Base-by-base conservation (phyloP, 2,797 vertebrate genomes). In the Gobionotothen gibberifrons region DNA sequence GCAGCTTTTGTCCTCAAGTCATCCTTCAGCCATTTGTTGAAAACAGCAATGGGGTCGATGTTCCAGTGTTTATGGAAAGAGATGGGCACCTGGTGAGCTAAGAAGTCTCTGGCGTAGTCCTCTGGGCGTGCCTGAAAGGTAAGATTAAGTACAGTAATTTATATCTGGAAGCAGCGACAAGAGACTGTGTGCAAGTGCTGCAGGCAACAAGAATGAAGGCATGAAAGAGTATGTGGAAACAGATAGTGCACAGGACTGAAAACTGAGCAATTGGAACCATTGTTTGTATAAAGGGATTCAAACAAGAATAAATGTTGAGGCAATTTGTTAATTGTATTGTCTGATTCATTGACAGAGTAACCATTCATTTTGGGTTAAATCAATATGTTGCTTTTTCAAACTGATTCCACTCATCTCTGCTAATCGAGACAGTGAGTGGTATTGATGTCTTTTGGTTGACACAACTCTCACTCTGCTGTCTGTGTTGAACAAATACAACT, bases 61-160 rank as follows among this genome's bases (percentile, higher is more conserved):
- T 99, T 99, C 97, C 98, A 99, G 90, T 99, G 97, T 90, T 99
- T 99, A 89, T 99, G 98, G 91, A 99, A 99, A 0, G 98, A 99
- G 77, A 99, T 89, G 17, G 97, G 97, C 81, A 97, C 94, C 81
- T 99, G 98, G 91, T 99, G 97, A 82, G 96, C 94, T 81, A 99
- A 93, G 72, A 96, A 96, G 77, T 94, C 97, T 80, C 92, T 93
- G 29, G 97, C 93, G 47, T 99, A 99, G 90, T 99, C 98, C 82
- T 96, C 95, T 4, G 98, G 97, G 43, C 98, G 95, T 19, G 98
- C 98, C 98, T 99, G 83, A 74, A 89, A 83, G 84, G 77, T 84
- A 67, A 78, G 73, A 89, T 79, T 12, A 79, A 84, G 79, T 62
- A 72, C 59, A 78, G 66, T 76, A 4, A 76, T 88, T 85, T 86